A percentile compares a stretch with the other conserved stretches of the same genome.
phyloP scores from a whole-genome alignment of 2,797 vertebrate species.

The Acrossocheilus wenchowensis region DNA sequence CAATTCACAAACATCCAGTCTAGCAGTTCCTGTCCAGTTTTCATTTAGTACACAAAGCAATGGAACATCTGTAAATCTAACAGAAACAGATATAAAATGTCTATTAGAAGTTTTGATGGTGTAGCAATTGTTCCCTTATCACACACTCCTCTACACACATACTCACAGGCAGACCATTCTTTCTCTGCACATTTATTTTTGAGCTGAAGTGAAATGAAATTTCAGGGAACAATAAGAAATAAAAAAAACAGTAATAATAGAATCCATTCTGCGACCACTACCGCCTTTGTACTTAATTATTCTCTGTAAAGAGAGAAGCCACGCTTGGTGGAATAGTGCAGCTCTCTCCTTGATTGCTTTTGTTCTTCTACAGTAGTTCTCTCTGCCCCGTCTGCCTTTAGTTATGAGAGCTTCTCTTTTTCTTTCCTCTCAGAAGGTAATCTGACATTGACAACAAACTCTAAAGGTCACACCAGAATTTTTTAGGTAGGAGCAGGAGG shows the following conservation, averaged over 20 bases:
- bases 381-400: constrained; percentile 15
- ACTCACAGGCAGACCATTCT: neutral
- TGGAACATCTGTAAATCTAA: neutral
- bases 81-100: constrained; percentile 33
- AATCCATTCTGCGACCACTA: constrained; percentile 63
- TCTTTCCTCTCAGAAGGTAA: constrained; percentile 45
- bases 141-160: neutral
- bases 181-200: constrained; percentile 62
- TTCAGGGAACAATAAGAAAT: constrained; percentile 65
- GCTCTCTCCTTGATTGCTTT: constrained; percentile 74
- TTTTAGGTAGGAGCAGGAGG: constrained; percentile 24
- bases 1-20: neutral
- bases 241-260: constrained; percentile 60
- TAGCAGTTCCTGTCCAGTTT: neutral
- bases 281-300: constrained; percentile 67
- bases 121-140: constrained; percentile 7
- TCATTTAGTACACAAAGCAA: neutral
- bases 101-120: constrained; percentile 24
- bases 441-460: constrained; percentile 53
- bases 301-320: constrained; percentile 51
- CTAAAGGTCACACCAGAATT: constrained; percentile 37
- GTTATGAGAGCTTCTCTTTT: constrained; percentile 50
- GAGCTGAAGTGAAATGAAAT: constrained; percentile 68
- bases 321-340: constrained; percentile 48
- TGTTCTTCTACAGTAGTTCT: constrained; percentile 42